These are phyloP conservation scores for Excalfactoria chinensis DNA, from an alignment of 2,113 vertebrate genomes.

Conservation along the genomic window DNA sequence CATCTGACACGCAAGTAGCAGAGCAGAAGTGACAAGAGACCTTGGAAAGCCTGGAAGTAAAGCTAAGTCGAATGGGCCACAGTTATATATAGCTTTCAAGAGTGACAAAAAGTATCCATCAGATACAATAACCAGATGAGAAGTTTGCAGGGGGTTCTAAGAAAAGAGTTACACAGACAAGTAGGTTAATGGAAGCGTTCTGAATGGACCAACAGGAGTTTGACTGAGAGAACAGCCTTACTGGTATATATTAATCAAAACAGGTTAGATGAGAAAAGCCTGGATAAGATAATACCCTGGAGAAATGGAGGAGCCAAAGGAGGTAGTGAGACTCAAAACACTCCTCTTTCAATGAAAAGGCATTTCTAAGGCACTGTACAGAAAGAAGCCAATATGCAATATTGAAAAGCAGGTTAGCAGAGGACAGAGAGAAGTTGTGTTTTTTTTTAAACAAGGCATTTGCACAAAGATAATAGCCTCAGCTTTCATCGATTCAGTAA, in stretches of 20 bases:
- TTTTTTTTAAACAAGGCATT: background rate
- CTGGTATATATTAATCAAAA: background rate
- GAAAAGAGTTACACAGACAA: background rate
- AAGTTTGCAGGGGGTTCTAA: background rate
- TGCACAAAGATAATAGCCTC: background rate
- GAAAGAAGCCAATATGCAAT: background rate
- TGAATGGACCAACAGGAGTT: background rate
- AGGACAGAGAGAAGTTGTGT: background rate
- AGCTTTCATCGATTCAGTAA: background rate
- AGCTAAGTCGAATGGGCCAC: background rate
- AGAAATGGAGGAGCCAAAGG: background rate
- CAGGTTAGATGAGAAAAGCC: background rate
- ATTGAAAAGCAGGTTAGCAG: background rate
- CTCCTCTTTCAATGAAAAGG: background rate
- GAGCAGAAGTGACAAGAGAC: constrained; percentile 50
- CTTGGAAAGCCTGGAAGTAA: background rate
- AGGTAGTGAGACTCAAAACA: background rate
- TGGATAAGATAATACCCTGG: background rate
- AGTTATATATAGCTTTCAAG: background rate
- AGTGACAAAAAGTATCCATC: constrained; percentile 43
- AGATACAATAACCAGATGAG: background rate
- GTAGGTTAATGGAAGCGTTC: background rate
- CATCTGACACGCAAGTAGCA: constrained; percentile 2
- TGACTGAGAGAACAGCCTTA: background rate
- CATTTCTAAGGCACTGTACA: background rate